Evolutionary conservation across 2,113 vertebrate species (phyloP).

Genomic region (Leucoraja erinaceus): DNA sequence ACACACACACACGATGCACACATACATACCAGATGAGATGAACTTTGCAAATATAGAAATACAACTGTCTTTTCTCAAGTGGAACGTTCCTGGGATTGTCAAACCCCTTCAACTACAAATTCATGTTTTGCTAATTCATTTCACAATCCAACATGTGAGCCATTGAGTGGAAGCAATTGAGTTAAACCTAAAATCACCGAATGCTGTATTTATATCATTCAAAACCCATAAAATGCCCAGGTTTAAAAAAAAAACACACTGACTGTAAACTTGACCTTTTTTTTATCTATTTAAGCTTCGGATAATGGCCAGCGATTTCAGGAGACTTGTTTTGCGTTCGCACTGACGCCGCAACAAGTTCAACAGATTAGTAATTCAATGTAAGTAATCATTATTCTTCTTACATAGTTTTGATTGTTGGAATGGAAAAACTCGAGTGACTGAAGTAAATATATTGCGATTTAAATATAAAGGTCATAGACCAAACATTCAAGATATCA

Average conservation of each 20-base stretch:
- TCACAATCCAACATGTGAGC: not conserved
- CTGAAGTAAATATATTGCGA: not conserved
- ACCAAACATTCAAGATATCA: not conserved
- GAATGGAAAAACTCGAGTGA: not conserved
- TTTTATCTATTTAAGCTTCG: constrained; percentile 67
- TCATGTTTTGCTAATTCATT: not conserved
- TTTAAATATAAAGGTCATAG: too few species aligned
- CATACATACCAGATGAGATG: too few species aligned
- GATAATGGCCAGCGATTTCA: constrained; percentile 97
- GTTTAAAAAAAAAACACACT: not conserved
- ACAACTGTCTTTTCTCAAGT: not conserved
- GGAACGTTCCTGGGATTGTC: not conserved
- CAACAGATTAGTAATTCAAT: constrained; percentile 98
- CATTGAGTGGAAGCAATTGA: not conserved
- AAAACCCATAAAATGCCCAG: not conserved
- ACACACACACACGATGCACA: too few species aligned
- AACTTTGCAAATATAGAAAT: not conserved
- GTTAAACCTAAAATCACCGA: not conserved
- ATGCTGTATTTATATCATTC: not conserved
- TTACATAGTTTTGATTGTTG: not conserved
- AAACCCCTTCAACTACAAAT: not conserved
- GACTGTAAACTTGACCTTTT: not conserved
- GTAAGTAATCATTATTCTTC: constrained; percentile 61
- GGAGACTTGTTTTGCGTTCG: constrained; percentile 96
- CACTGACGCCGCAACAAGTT: constrained; percentile 94